A percentile compares a stretch with the other conserved stretches of the same genome.
Evolutionary conservation across 2,797 vertebrate genomes (phyloP).

Genomic region (Enteromius paludinosus): DNA sequence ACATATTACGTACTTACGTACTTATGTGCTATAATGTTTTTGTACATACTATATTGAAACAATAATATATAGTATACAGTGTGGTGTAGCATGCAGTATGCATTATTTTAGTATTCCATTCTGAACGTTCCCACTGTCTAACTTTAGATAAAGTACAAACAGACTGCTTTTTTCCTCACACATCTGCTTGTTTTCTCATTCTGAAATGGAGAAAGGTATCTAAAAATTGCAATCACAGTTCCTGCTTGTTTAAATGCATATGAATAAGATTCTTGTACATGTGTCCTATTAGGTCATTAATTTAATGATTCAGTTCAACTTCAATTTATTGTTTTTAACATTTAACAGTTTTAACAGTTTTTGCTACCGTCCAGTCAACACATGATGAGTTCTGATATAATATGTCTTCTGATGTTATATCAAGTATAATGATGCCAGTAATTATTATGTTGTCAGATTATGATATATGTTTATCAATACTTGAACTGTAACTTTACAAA

Average conservation of each 20-base stretch:
- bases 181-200: not conserved
- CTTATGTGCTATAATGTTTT: not conserved
- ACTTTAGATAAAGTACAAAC: not conserved
- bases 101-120: constrained; percentile 22
- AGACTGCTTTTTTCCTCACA: not conserved
- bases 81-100: not conserved
- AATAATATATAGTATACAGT: not conserved
- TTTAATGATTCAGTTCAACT: not conserved
- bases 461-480: constrained; percentile 28
- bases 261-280: not conserved
- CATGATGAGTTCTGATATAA: not conserved
- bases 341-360: not conserved
- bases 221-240: constrained; percentile 15
- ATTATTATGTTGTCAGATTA: constrained; percentile 7
- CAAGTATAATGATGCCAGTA: not conserved
- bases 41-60: not conserved
- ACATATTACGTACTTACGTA: not conserved
- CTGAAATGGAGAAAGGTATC: not conserved
- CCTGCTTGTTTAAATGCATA: constrained; percentile 5
- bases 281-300: constrained; percentile 1
- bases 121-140: not conserved
- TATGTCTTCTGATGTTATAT: not conserved
- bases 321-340: not conserved
- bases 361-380: constrained; percentile 14
- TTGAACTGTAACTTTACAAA: constrained; percentile 40